Evolutionary conservation across 2,888 invertebrate species (phyloP).

Genomic region (Drosophila anomelani): DNA sequence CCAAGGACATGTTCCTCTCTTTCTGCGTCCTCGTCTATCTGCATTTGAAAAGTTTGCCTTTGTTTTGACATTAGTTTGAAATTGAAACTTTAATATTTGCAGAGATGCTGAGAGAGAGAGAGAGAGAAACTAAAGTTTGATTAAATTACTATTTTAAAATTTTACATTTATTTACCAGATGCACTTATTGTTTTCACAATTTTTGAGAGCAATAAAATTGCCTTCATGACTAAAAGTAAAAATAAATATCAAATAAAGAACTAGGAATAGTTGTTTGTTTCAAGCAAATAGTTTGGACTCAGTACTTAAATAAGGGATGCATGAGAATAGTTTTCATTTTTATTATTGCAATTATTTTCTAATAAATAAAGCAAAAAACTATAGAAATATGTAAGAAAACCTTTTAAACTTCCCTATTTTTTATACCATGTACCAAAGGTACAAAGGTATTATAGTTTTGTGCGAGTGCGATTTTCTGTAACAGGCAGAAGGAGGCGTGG

Average conservation of each 20-base stretch:
- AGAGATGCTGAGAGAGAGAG: not conserved
- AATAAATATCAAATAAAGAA: not conserved
- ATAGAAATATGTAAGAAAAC: no score
- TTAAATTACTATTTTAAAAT: slow-evolving; percentile 28
- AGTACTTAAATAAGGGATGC: not conserved
- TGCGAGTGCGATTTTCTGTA: no score
- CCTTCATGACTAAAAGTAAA: not conserved
- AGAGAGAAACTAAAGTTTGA: slow-evolving; percentile 24
- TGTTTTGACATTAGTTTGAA: slow-evolving; percentile 23
- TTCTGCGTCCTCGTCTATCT: slow-evolving; percentile 14
- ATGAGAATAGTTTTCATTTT: not conserved
- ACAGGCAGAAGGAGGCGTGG: no score
- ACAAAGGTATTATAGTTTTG: no score
- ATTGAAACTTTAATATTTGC: slow-evolving; percentile 34
- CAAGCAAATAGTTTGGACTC: not conserved
- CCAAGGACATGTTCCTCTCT: slow-evolving; percentile 10
- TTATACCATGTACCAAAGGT: no score
- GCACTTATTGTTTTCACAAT: slow-evolving; percentile 7
- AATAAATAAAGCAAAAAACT: not conserved
- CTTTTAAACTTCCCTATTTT: not conserved
- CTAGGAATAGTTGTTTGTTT: not conserved
- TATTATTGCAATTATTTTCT: not conserved
- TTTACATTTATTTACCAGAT: slow-evolving; percentile 13
- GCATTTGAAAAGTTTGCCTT: slow-evolving; percentile 36
- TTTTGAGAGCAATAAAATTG: not conserved